Evolutionary conservation across 2,113 vertebrate species (phyloP).

Genomic region (Mustelus asterias): DNA sequence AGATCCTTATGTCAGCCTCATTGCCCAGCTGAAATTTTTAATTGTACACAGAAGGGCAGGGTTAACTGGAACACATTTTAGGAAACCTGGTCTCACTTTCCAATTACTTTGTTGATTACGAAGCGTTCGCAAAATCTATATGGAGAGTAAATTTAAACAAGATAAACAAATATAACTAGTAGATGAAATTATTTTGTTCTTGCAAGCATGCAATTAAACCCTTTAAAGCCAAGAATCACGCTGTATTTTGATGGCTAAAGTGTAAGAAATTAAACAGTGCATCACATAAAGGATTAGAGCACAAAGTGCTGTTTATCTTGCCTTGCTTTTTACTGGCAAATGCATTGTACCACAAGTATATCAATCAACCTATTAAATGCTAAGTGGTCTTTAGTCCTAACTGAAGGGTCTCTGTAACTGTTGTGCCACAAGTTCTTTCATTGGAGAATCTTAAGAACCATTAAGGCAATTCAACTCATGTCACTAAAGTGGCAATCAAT

Average conservation of each 20-base stretch:
- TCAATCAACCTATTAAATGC: slow-evolving; percentile 38
- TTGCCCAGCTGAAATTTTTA: neutral
- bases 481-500: slow-evolving; percentile 33
- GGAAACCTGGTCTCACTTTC: neutral
- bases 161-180: slow-evolving; percentile 11
- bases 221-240: neutral
- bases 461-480: slow-evolving; percentile 36
- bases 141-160: neutral
- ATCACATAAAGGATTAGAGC: slow-evolving; percentile 21
- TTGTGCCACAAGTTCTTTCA: slow-evolving; percentile 36
- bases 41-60: neutral
- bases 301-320: slow-evolving; percentile 33
- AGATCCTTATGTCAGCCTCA: neutral
- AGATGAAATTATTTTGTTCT: neutral
- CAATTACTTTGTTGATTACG: neutral
- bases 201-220: neutral
- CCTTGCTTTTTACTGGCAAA: slow-evolving; percentile 32
- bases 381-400: slow-evolving; percentile 34
- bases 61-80: neutral
- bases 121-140: neutral
- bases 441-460: slow-evolving; percentile 29
- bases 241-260: slow-evolving; percentile 25
- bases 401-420: slow-evolving; percentile 36
- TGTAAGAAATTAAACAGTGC: slow-evolving; percentile 19
- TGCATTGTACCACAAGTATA: slow-evolving; percentile 35